Evolutionary conservation across 2,113 vertebrate species (phyloP), one percentile per base, ranked within the genome.

Genomic region (Aix galericulata): DNA sequence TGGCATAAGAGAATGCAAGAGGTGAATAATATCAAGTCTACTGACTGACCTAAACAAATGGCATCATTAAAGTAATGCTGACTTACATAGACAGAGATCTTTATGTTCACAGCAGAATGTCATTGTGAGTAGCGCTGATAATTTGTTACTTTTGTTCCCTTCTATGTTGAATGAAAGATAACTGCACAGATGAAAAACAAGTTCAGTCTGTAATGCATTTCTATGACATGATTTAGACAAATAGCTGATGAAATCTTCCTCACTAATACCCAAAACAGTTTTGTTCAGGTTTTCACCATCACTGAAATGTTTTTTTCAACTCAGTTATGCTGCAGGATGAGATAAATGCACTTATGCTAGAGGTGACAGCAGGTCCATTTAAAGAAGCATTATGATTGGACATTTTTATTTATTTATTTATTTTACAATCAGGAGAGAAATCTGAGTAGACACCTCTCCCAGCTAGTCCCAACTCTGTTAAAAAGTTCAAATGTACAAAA

Each of bases 401-500:
- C 64, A 31, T 38, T 63, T 88, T 53, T 53, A 25, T 53, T 53
- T 50, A 36, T 52, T 52, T 50, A 22, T 9, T 46, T 40, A 38
- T 38, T 48, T 91, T 82, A 95, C 93, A 96, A 84, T 78, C 32
- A 18, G 73, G 71, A 91, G 64, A 94, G 71, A 86, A 88, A 94
- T 88, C 50, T 9, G 56, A 91, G 69, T 20, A 67, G 75, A 91
- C 56, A 88, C 14, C 42, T 79, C 81, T 91, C 91, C 82, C 82
- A 91, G 64, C 56, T 72, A 87, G 36, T 82, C 76, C 50, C 88
- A 94, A 55, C 71, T 88, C 59, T 83, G 76, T 92, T 92, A 90
- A 93, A 89, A 97, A 95, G 83, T 88, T 91, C 68, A 85, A 88
- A 88, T 68, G 67, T 94, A 94, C 60, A 96, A 95, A 96, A 97